A percentile compares a stretch with the other conserved stretches of the same genome.
These are phyloP conservation scores for Champsocephalus esox DNA, from an alignment of 2,797 vertebrate genomes.

Conservation along the genomic window DNA sequence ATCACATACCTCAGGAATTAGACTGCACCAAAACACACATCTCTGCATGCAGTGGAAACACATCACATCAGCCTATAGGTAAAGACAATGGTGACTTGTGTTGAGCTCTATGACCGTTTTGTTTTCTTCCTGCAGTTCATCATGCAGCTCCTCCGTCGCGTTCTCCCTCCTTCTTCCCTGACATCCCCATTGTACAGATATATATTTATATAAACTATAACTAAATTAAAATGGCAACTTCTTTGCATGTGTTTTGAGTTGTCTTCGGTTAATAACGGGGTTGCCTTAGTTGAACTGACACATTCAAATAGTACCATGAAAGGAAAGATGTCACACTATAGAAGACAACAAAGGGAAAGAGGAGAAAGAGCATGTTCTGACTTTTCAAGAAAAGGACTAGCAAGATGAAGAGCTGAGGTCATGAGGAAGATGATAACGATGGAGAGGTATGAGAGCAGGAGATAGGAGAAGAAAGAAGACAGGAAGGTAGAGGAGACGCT, in stretches of 20 bases:
- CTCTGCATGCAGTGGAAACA: not conserved
- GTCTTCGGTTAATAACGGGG: too few relatives aligned
- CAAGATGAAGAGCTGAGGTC: not conserved
- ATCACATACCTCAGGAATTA: conserved; percentile 57
- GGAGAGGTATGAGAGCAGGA: conserved; percentile 2
- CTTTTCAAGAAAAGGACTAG: not conserved
- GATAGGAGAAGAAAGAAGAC: not conserved
- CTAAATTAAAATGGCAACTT: not conserved
- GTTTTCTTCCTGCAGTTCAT: conserved; percentile 21
- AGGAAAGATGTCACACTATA: not conserved
- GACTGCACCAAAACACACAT: not conserved
- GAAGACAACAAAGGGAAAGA: not conserved
- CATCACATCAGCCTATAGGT: not conserved
- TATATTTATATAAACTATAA: too few relatives aligned
- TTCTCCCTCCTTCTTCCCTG: not conserved
- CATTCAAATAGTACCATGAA: not conserved
- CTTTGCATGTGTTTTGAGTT: too few relatives aligned
- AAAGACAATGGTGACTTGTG: conserved; percentile 12
- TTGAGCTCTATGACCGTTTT: conserved; percentile 20
- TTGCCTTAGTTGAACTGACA: not conserved
- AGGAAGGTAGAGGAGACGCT: conserved; percentile 14
- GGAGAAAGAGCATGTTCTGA: not conserved
- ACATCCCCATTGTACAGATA: not conserved
- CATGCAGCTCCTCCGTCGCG: conserved; percentile 8
- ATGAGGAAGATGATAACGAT: not conserved